These are phyloP conservation scores for Zaprionus africanus DNA, from an alignment of 1,140 invertebrate genomes.

Conservation along the genomic window DNA sequence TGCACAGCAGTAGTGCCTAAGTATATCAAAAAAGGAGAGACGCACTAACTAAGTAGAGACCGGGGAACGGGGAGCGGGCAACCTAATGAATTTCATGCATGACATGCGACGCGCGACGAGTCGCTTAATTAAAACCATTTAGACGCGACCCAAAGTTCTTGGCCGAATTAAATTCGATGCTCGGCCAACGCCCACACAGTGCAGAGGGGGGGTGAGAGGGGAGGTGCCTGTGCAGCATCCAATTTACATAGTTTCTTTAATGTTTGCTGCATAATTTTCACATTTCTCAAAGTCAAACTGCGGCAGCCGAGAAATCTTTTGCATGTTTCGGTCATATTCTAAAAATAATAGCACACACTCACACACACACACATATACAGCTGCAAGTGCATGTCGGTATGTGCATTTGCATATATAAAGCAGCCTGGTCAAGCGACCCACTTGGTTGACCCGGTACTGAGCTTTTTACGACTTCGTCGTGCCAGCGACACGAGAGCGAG, in stretches of 20 bases:
- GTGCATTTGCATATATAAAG: constrained; percentile 4
- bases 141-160: constrained; percentile 62
- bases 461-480: constrained; percentile 71
- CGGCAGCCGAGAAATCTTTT: constrained; percentile 77
- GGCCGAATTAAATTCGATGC: constrained; percentile 63
- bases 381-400: constrained; percentile 1
- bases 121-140: constrained; percentile 81
- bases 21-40: constrained; percentile 66
- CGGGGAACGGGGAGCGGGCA: not conserved
- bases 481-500: constrained; percentile 37
- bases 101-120: constrained; percentile 69
- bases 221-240: constrained; percentile 50
- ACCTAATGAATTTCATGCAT: constrained; percentile 82
- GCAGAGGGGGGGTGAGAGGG: constrained; percentile 1
- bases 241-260: constrained; percentile 82
- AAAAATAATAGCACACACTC: constrained; percentile 71
- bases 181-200: not conserved
- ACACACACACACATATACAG: not conserved
- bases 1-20: constrained; percentile 41
- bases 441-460: constrained; percentile 67
- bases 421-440: constrained; percentile 70
- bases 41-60: constrained; percentile 54
- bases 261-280: constrained; percentile 83
- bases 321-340: constrained; percentile 83
- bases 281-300: constrained; percentile 83